Evolutionary conservation across 2,113 vertebrate species (phyloP).

Genomic region (Australoheros scitulus): DNA sequence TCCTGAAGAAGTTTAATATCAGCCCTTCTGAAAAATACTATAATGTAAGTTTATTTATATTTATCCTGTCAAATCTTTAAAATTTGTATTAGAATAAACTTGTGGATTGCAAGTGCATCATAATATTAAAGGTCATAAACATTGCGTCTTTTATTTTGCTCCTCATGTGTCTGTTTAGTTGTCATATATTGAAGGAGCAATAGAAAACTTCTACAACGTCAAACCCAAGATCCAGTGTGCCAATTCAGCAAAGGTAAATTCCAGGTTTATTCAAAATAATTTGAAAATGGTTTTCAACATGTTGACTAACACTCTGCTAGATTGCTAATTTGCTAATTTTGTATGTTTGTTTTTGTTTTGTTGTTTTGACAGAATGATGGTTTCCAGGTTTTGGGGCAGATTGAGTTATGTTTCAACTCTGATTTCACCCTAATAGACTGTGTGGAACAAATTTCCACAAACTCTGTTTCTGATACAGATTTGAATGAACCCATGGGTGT

Average conservation of each 20-base stretch:
- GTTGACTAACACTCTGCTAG: not conserved
- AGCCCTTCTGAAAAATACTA: slow-evolving; percentile 66
- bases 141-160: not conserved
- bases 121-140: not conserved
- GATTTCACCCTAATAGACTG: slow-evolving; percentile 66
- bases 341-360: not conserved
- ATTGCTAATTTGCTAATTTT: not conserved
- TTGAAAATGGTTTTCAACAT: not conserved
- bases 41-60: slow-evolving; percentile 47
- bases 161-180: slow-evolving; percentile 52
- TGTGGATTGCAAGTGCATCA: not conserved
- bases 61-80: not conserved
- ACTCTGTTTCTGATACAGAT: not conserved
- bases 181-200: slow-evolving; percentile 62
- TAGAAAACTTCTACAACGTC: slow-evolving; percentile 61
- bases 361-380: slow-evolving; percentile 44
- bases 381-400: slow-evolving; percentile 70
- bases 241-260: slow-evolving; percentile 55
- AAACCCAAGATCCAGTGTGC: slow-evolving; percentile 73
- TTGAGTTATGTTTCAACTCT: slow-evolving; percentile 70
- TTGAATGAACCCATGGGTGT: not conserved
- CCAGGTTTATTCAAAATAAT: not conserved
- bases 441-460: slow-evolving; percentile 28
- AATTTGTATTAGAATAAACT: not conserved
- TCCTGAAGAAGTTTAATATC: slow-evolving; percentile 67